Conservation (phyloP, 2,113 vertebrate genomes). For the Octodon degus region DNA sequence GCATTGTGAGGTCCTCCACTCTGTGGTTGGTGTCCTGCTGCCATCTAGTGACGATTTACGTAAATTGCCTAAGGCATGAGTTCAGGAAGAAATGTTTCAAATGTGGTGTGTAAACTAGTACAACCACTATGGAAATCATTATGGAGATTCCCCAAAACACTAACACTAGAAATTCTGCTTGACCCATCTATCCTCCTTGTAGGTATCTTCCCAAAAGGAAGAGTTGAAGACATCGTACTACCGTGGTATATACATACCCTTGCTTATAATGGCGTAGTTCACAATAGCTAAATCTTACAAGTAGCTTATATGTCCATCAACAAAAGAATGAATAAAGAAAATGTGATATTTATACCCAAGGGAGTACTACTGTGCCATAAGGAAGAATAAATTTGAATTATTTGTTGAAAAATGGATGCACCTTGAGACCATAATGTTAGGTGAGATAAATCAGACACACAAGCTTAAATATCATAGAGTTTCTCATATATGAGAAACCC, state of each 20-base stretch:
- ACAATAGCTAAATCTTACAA: not conserved
- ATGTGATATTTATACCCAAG: not conserved
- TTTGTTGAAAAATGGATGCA: not conserved
- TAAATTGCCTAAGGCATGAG: constrained; percentile 33
- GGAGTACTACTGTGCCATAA: not conserved
- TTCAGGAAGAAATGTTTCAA: not conserved
- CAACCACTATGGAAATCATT: not conserved
- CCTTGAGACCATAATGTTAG: not conserved
- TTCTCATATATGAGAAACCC: not conserved
- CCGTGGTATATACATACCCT: not conserved
- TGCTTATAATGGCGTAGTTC: not conserved
- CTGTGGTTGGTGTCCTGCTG: constrained; percentile 82
- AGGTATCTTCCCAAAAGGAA: not conserved
- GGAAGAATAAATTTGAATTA: not conserved
- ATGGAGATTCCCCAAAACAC: not conserved
- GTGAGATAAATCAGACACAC: not conserved
- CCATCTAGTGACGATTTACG: constrained; percentile 80
- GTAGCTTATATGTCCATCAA: not conserved
- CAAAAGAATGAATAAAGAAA: not conserved
- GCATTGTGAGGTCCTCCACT: not conserved
- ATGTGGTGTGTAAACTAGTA: not conserved
- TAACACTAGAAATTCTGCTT: not conserved
- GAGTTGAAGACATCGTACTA: not conserved
- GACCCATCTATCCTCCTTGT: not conserved
- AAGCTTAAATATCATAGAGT: not conserved